phyloP scores from a whole-genome alignment of 35 echinoderm and acorn worm genomes.

The Lytechinus variegatus region DNA sequence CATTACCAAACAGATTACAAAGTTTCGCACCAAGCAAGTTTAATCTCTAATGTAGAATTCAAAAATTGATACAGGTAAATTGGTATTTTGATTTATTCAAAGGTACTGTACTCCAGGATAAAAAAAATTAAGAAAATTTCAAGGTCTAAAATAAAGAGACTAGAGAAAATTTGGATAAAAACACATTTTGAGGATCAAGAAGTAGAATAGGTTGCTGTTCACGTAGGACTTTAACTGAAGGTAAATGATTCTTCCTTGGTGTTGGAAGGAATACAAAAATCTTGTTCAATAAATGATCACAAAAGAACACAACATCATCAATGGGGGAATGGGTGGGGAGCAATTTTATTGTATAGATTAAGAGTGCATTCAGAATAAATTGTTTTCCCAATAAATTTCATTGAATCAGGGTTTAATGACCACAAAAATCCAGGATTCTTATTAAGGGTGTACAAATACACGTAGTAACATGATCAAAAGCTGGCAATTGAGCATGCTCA shows the following conservation, averaged over 20 bases:
- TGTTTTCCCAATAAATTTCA: background rate
- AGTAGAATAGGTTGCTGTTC: background rate
- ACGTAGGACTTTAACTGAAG: background rate
- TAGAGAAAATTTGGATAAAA: background rate
- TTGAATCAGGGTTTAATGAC: background rate
- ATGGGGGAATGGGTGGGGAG: background rate
- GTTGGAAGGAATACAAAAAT: background rate
- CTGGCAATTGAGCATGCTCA: too few relatives aligned
- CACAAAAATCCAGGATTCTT: background rate
- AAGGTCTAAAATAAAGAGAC: background rate
- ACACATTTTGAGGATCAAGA: background rate
- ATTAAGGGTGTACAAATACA: background rate
- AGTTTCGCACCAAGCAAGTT: too few relatives aligned
- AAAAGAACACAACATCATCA: background rate
- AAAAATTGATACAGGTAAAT: too few relatives aligned
- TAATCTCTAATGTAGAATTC: too few relatives aligned
- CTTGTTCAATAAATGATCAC: background rate
- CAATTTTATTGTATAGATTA: background rate
- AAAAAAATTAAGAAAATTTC: background rate
- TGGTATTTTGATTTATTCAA: too few relatives aligned
- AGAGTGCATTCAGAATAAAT: background rate
- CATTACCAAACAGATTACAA: too few relatives aligned
- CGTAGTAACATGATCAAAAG: too few relatives aligned
- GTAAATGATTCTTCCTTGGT: background rate
- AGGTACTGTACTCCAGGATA: too few relatives aligned